Evolutionary conservation across 2,888 invertebrate species (phyloP), one percentile per base, ranked within the genome.

Genomic region (Schizotus pectinicornis): DNA sequence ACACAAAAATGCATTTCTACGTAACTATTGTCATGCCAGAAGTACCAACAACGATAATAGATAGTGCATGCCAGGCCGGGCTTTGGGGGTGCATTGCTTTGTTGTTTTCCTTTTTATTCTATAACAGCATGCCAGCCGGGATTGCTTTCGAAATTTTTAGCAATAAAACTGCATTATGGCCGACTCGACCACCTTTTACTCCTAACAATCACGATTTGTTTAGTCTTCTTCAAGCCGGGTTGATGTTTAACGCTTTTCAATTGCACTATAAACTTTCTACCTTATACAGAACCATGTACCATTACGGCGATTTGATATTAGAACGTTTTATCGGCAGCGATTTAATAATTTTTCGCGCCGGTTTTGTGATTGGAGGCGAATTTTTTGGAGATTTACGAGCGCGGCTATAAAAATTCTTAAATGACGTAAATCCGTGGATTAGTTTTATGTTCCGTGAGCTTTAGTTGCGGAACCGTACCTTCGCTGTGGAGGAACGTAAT

Each of bases 171-270:
- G 22, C 22, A 22, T 22, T 22, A 22, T 22, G 22, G 22, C 22
- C 22, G 22, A 22, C 22, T 22, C 22, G 22, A 22, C 22, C 22
- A 22, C 22, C 22, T 22, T n/a, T 22, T 22, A 22, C 22, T 22
- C 22, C 5, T 5, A 2, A 22, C 22, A 22, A 22, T 5, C 22
- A 22, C 22, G 22, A 52, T 57, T 58, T 58, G 58, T 58, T 58
- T 58, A 58, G 58, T 58, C 58, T 58, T 45, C 46, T 43, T 32
- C n/a, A 32, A 48, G 47, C 22, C 47, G 46, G 43, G 35, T 53
- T 53, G 38, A 7, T 53, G 41, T 34, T 35, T n/a, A n/a, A n/a
- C n/a, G 41, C 47, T 41, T 12, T 22, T 14, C 13, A 42, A 11
- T 42, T 30, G 45, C 38, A 36, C 53, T 33, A 53, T 38, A 45